A percentile compares a stretch with the other conserved stretches of the same genome.
Evolutionary conservation across 2,113 vertebrate genomes (phyloP).

Genomic region (Daphoenositta chrysoptera): DNA sequence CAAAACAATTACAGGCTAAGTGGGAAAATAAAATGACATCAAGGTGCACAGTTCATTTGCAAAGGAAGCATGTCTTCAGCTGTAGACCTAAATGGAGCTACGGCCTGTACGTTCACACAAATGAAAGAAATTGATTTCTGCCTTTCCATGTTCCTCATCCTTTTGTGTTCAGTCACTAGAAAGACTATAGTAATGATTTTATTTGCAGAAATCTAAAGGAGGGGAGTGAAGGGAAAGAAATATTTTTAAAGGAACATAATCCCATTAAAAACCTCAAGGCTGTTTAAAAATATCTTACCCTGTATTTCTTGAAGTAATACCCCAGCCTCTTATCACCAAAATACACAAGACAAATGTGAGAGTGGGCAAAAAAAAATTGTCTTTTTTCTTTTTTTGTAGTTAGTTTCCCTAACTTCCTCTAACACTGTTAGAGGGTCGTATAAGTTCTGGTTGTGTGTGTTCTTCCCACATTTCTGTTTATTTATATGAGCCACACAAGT

Average conservation of each 20-base stretch:
- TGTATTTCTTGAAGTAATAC: not conserved
- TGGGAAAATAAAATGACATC: not conserved
- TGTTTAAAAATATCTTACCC: not conserved
- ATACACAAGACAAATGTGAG: not conserved
- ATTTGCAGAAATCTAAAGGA: not conserved
- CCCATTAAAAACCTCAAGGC: not conserved
- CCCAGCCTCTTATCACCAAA: not conserved
- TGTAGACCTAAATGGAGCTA: not conserved
- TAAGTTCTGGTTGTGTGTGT: not conserved
- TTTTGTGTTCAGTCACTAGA: not conserved
- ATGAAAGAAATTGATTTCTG: not conserved
- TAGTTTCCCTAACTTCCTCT: not conserved
- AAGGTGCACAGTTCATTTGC: not conserved
- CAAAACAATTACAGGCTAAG: not conserved
- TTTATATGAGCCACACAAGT: not conserved
- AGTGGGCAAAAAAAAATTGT: not conserved
- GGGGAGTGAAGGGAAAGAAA: not conserved
- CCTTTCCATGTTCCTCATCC: not conserved
- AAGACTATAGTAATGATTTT: not conserved
- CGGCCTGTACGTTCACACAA: not conserved
- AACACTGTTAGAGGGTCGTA: not conserved
- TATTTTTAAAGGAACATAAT: not conserved
- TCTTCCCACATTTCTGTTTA: not conserved
- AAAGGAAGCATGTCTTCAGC: not conserved
- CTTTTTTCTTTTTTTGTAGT: not conserved